A percentile compares a stretch with the other conserved stretches of the same genome.
Conservation (phyloP, 2,797 vertebrate species). For the Bovichtus diacanthus region DNA sequence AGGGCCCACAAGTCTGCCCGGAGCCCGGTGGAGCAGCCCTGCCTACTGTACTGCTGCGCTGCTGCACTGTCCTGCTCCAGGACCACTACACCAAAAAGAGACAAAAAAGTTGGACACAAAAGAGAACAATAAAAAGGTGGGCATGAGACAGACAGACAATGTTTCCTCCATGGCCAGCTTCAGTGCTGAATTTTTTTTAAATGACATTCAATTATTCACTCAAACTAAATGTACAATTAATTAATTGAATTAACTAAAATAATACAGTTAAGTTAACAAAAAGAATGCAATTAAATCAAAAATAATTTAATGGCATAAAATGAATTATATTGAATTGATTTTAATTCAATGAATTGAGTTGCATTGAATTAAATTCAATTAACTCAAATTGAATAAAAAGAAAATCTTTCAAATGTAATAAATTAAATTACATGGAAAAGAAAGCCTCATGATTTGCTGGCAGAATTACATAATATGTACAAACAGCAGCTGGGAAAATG, state of each 20-base stretch:
- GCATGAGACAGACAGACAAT: neutral
- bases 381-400: too few species aligned
- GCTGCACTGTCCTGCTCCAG: constrained; percentile 92
- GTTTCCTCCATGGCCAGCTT: neutral
- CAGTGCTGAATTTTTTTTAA: too few species aligned
- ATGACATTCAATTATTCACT: too few species aligned
- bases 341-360: neutral
- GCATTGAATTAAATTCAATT: too few species aligned
- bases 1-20: constrained; percentile 95
- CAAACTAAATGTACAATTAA: neutral
- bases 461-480: constrained; percentile 11
- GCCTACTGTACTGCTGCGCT: constrained; percentile 95
- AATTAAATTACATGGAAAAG: neutral
- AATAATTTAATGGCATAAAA: neutral
- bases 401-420: too few species aligned
- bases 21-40: constrained; percentile 94
- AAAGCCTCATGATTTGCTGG: neutral
- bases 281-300: too few species aligned
- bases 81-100: constrained; percentile 84
- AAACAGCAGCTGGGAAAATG: constrained; percentile 39
- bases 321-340: neutral
- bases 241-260: neutral
- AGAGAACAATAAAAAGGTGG: neutral
- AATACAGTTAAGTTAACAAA: too few species aligned
- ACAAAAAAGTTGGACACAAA: neutral